Conservation (phyloP, 2,113 vertebrate species). For the Todiramphus chloris region DNA sequence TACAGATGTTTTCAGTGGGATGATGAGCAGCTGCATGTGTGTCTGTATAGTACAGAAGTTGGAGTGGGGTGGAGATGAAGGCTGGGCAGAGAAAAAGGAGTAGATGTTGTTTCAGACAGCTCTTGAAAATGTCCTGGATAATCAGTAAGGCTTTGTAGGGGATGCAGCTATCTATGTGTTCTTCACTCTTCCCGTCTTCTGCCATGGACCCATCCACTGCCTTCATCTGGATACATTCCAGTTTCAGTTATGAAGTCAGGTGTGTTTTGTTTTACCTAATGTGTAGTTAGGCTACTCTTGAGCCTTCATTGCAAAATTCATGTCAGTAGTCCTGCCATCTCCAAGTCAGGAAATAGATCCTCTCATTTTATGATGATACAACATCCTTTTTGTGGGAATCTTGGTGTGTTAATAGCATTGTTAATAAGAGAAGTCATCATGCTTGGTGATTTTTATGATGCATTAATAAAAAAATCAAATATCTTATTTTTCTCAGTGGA, state of each 20-base stretch:
- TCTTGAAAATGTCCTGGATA: not conserved
- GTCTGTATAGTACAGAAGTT: not conserved
- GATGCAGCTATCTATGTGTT: not conserved
- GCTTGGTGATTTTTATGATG: not conserved
- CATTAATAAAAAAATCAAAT: slow-evolving; percentile 36
- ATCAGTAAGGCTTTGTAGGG: not conserved
- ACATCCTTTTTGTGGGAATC: not conserved
- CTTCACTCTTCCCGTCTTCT: not conserved
- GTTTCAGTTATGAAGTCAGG: not conserved
- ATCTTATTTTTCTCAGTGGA: slow-evolving; percentile 69
- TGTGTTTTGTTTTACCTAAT: not conserved
- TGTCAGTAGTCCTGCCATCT: not conserved
- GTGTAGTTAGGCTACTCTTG: not conserved
- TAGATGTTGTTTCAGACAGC: not conserved
- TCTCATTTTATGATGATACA: not conserved
- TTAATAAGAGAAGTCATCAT: not conserved
- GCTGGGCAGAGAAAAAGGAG: not conserved
- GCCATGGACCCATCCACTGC: not conserved
- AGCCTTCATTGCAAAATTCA: not conserved
- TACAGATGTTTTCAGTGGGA: not conserved
- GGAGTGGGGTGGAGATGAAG: not conserved
- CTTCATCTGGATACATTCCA: not conserved
- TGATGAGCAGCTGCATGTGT: not conserved
- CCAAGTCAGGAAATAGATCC: not conserved
- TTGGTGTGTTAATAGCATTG: not conserved